Evolutionary conservation across 2,113 vertebrate genomes (phyloP), one percentile per base, ranked within the genome.

Genomic region (Phrynosoma blainvillii): DNA sequence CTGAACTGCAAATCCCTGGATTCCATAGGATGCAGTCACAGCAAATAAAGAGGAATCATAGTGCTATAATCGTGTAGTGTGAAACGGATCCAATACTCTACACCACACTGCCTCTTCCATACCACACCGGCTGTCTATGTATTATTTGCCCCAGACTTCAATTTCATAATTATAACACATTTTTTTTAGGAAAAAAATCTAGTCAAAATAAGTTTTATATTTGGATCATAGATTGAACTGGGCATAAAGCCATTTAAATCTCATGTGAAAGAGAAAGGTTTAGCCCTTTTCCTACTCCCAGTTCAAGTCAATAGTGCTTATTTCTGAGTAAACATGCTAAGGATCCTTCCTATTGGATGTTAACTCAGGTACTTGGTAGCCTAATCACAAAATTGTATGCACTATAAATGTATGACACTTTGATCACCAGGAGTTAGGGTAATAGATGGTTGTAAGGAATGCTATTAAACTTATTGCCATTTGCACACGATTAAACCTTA

Each of bases 351-450:
- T 65, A 32, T 76, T 65, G 13, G 21, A 23, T 62, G 21, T 76
- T 14, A 76, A 25, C 9, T 76, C n/a, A 30, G 2, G 7, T 47
- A 62, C 59, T 77, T 85, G 21, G 36, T 16, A 32, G 74, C 21
- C 56, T 77, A 42, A 65, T 77, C 73, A 65, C 56, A 76, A 77
- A 77, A 47, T 1, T 10, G 27, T 42, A 30, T 30, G 32, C 73
- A 65, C 54, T 85, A 77, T 85, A 85, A 76, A 76, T 85, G 73
- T 16, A 71, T 70, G 66, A 47, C 16, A 71, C 66, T 23, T 71
- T 71, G 77, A 79, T 54, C 14, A 30, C 25, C 47, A 70, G 27
- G 30, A 71, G 40, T 71, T 52, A 83, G 66, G 47, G 10, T 83
- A 71, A 83, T 5, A 54, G 82, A 71, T 40, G 14, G 36, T 84